Base-by-base conservation (phyloP, 2,797 vertebrate species). In the Eulemur coronatus region DNA sequence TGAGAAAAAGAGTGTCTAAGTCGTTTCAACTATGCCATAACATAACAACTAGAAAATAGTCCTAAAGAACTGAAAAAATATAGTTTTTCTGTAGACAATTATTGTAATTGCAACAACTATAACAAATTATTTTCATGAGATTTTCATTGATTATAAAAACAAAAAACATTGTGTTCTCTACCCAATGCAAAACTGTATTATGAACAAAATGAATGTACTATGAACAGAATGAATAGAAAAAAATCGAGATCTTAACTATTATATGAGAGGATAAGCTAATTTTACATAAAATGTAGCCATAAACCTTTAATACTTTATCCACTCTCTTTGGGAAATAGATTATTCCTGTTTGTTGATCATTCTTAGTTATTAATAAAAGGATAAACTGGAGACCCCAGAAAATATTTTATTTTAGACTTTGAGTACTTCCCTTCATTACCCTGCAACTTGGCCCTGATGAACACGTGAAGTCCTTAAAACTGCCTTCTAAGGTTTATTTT, bases 161-260 rank as follows among this genome's bases (percentile, higher is more conserved):
- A 69, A 69, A 48, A 76, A 70, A 43, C 57, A 61, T 61, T 7
- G 2, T 75, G 3, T 78, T 78, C 48, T 91, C 52, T 89, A 55
- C 15, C 13, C 46, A 72, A 78, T 55, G 50, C n/a, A 52, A 80
- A 92, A 85, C 18, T 75, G 6, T 55, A 50, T n/a, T 59, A 8
- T 93, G 46, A 52, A 65, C 50, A 76, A 91, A 84, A 84, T 75
- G 18, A 89, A 52, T 41, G 14, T 95, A 43, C 48, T 76, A 7
- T 91, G 82, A 41, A 93, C 7, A 93, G 57, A 93, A 85, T 73
- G 2, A 78, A 65, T 81, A 76, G n/a, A 67, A 95, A n/a, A 65
- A 81, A 78, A 97, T 57, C 55, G 90, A 70, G 5, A 85, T 78
- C 52, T 78, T 92, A 22, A 69, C 69, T 61, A 30, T 55, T 50